These are phyloP conservation scores for Diorhabda carinulata DNA, from an alignment of 1,140 invertebrate genomes.

Conservation along the genomic window DNA sequence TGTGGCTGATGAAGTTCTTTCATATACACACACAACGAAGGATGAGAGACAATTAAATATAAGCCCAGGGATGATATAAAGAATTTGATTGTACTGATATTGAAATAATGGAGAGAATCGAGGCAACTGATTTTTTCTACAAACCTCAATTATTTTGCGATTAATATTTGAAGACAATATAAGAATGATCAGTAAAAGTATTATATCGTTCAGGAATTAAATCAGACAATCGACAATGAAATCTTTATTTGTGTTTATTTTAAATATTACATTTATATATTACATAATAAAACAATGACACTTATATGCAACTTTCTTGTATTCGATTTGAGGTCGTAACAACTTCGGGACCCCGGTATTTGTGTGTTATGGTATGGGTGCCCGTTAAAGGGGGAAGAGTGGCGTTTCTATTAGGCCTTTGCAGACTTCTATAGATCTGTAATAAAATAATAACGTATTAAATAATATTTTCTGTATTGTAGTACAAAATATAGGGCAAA, in stretches of 20 bases:
- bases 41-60: neutral
- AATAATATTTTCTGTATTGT: neutral
- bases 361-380: constrained; percentile 48
- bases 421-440: constrained; percentile 65
- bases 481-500: too few species aligned
- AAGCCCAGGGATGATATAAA: neutral
- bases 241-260: constrained; percentile 36
- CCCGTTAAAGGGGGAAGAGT: constrained; percentile 50
- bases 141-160: neutral
- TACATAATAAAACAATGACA: constrained; percentile 49
- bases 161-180: neutral
- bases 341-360: constrained; percentile 61
- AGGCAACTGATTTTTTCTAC: neutral
- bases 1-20: too few species aligned
- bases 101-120: neutral
- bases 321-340: constrained; percentile 78
- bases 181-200: neutral
- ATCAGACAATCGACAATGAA: constrained; percentile 13
- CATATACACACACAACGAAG: too few species aligned
- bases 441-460: constrained; percentile 31
- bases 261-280: constrained; percentile 47
- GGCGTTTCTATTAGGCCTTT: constrained; percentile 58
- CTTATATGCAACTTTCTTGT: constrained; percentile 84
- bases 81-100: neutral
- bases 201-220: neutral